A percentile compares a stretch with the other conserved stretches of the same genome.
phyloP scores from a whole-genome alignment of 2,797 vertebrate species.

The Delichon dasypus region DNA sequence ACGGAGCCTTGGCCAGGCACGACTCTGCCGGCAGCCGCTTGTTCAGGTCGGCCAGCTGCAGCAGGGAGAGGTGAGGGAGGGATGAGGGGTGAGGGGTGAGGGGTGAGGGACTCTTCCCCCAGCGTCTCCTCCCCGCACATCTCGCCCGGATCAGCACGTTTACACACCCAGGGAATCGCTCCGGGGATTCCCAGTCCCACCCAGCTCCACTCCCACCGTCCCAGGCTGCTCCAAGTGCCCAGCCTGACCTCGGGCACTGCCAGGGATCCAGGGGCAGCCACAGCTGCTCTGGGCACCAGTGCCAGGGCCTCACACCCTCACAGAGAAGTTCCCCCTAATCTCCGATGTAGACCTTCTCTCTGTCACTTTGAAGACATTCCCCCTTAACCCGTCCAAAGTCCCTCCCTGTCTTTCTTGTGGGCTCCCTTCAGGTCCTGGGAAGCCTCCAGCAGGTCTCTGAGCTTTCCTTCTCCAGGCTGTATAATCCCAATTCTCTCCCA shows the following conservation, averaged over 20 bases:
- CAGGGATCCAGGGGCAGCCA: not conserved
- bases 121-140: not conserved
- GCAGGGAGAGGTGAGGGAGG: not conserved
- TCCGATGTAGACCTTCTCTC: too few relatives aligned
- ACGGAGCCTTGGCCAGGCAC: not conserved
- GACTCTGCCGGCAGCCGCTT: not conserved
- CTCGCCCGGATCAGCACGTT: not conserved
- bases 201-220: fast-evolving
- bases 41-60: not conserved
- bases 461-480: not conserved
- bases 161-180: too few relatives aligned
- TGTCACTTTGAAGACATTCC: not conserved
- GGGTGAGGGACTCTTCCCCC: too few relatives aligned
- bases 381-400: not conserved
- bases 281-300: too few relatives aligned
- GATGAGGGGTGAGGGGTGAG: too few relatives aligned
- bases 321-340: not conserved
- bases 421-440: not conserved
- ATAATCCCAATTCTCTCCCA: not conserved
- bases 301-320: not conserved
- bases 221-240: fast-evolving
- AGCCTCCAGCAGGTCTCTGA: too few relatives aligned
- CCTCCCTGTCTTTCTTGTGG: not conserved
- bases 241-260: not conserved
- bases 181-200: not conserved